Percentiles rank a stretch among this genome's conserved stretches.
phyloP scores from a whole-genome alignment of 2,888 invertebrate species.

The Ectropis crepuscularia region DNA sequence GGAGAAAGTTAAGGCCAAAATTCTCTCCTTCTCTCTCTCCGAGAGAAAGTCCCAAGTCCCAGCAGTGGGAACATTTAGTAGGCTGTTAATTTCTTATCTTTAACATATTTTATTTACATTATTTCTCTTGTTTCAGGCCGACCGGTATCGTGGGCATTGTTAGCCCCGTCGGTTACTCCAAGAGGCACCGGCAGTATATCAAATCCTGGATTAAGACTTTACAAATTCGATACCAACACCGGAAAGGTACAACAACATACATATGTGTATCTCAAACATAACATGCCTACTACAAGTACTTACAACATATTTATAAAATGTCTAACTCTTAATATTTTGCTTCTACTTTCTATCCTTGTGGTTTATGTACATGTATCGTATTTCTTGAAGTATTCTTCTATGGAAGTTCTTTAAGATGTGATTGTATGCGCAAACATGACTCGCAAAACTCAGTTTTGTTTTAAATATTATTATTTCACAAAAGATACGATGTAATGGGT shows the following conservation, averaged over 20 bases:
- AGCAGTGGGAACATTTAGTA: not conserved
- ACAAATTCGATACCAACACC: constrained; percentile 94
- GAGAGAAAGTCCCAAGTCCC: constrained; percentile 2
- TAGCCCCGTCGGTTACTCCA: constrained; percentile 96
- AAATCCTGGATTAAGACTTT: constrained; percentile 95
- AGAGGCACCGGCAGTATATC: constrained; percentile 92
- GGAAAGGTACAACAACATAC: constrained; percentile 86
- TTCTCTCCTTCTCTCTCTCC: too few species aligned
- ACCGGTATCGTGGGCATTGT: constrained; percentile 94
- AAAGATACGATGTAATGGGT: too few species aligned
- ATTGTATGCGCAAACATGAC: too few species aligned
- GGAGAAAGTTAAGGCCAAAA: too few species aligned
- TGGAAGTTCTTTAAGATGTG: too few species aligned
- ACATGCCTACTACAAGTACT: not conserved
- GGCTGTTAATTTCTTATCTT: constrained; percentile 15
- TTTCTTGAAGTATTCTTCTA: too few species aligned
- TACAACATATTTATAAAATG: not conserved
- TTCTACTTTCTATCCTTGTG: too few species aligned
- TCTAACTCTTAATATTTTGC: too few species aligned
- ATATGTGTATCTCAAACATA: not conserved
- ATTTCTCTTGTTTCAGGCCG: constrained; percentile 82
- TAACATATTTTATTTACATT: not conserved
- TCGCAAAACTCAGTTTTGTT: too few species aligned
- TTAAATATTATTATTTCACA: too few species aligned
- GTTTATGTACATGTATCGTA: too few species aligned